Base-by-base conservation (phyloP, 2,888 invertebrate genomes). In the Phalangium opilio region DNA sequence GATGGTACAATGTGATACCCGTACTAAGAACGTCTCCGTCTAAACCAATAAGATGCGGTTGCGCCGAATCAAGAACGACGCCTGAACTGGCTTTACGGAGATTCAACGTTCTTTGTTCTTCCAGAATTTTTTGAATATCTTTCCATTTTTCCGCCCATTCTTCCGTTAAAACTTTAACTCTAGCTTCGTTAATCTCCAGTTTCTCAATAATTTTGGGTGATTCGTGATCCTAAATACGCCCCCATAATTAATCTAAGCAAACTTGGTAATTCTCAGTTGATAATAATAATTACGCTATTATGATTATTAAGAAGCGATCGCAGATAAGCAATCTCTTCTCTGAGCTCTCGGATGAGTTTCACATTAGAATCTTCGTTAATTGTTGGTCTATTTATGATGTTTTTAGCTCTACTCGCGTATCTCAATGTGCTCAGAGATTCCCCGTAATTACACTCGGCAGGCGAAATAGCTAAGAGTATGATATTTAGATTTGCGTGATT, bases 141-240 rank as follows among this genome's bases (percentile, higher is more conserved):
- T 59, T 57, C 90, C 90, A 90, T 64, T 89, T 89, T 63, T 87
- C 85, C 11, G 84, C 80, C 89, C 89, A 90, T 62, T 85, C 83
- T 67, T 87, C 86, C 0, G 87, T 89, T 50, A 90, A 59, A 54
- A 73, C 48, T 78, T 83, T 66, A 53, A 65, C 65, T 57, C 85
- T 82, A 0, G 86, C 87, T 66, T 90, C 87, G 62, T 86, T 90
- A 62, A 85, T 80, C 58, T 86, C 84, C 3, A 90, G 74, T 56
- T 83, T 82, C 33, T 84, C 86, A 45, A 89, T 68, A 53, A 86
- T 78, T 47, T 72, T 76, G 18, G 75, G 72, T 44, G 42, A 42
- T 42, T 19, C 19, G 10, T 42, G 19, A 19, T 21, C 27, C 42
- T 42, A 27, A 19, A 20, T 17, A 14, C 10, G 18, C 14, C n/a